Conservation (phyloP, 92 coral and sea anemone genomes). For the Palythoa grandis region DNA sequence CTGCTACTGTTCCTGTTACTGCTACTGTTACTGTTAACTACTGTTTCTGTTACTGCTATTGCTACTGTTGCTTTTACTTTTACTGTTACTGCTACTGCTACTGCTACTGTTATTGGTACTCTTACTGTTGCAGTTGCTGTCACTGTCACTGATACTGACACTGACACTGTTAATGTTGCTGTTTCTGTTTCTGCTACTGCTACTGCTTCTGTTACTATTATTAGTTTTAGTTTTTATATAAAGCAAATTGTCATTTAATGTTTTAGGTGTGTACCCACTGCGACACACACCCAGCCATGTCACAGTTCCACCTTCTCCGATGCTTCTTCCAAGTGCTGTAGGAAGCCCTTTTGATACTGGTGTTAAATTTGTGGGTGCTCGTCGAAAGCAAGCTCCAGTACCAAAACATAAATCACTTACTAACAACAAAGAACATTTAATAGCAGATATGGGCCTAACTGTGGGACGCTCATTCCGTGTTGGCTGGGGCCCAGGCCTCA, state of each 20-base stretch:
- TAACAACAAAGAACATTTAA: conserved; percentile 71
- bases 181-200: neutral
- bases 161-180: neutral
- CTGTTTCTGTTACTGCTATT: too few species aligned
- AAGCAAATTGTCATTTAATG: neutral
- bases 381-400: conserved; percentile 80
- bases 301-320: conserved; percentile 71
- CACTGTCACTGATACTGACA: too few species aligned
- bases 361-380: conserved; percentile 86
- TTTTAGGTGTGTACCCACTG: conserved; percentile 63
- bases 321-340: conserved; percentile 90
- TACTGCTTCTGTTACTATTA: too few species aligned
- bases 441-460: conserved; percentile 88
- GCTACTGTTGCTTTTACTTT: too few species aligned
- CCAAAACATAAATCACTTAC: conserved; percentile 83
- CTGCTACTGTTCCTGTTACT: too few species aligned
- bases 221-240: too few species aligned
- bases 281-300: conserved; percentile 61
- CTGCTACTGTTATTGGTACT: too few species aligned
- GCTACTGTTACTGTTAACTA: too few species aligned
- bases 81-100: too few species aligned
- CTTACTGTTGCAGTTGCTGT: too few species aligned
- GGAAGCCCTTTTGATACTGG: conserved; percentile 94
- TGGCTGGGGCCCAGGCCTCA: conserved; percentile 98
- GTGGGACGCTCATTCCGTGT: conserved; percentile 99